These are phyloP conservation scores for Palythoa grandiflora DNA, from an alignment of 92 coral and sea anemone genomes.

Conservation along the genomic window DNA sequence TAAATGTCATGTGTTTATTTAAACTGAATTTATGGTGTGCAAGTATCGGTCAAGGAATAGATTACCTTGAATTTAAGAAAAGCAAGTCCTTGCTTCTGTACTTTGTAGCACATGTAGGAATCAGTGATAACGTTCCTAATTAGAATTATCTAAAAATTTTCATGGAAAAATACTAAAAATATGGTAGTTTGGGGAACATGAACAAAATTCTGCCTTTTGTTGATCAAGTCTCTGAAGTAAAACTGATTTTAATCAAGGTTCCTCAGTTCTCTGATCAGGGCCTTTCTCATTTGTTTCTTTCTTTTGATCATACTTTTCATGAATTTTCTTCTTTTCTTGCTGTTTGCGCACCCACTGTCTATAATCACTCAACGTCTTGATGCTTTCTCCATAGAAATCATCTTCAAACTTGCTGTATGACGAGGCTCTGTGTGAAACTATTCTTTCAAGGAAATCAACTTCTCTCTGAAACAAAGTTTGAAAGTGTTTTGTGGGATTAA, in stretches of 20 bases:
- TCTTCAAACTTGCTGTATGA: slow-evolving; percentile 98
- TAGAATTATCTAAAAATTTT: neutral
- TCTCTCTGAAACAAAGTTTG: slow-evolving; percentile 75
- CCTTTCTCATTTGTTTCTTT: slow-evolving; percentile 56
- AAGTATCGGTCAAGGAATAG: neutral
- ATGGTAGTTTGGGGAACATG: neutral
- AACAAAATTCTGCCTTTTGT: neutral
- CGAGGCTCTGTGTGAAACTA: slow-evolving; percentile 85
- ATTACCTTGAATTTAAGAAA: neutral
- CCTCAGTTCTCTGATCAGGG: slow-evolving; percentile 54
- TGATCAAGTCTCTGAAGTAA: neutral
- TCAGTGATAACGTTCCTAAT: neutral
- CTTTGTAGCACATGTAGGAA: neutral
- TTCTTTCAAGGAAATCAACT: slow-evolving; percentile 91
- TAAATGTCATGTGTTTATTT: neutral
- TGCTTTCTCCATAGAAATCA: slow-evolving; percentile 98
- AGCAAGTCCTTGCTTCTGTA: neutral
- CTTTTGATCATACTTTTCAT: slow-evolving; percentile 84
- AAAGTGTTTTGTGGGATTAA: too few species aligned
- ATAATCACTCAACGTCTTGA: slow-evolving; percentile 95
- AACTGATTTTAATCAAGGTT: slow-evolving; percentile 35
- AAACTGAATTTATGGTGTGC: neutral
- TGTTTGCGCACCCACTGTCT: slow-evolving; percentile 99
- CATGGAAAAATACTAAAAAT: neutral
- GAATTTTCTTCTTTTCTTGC: slow-evolving; percentile 83